Evolutionary conservation across 1,140 invertebrate genomes (phyloP).

Genomic region (Platyscapa corneri): DNA sequence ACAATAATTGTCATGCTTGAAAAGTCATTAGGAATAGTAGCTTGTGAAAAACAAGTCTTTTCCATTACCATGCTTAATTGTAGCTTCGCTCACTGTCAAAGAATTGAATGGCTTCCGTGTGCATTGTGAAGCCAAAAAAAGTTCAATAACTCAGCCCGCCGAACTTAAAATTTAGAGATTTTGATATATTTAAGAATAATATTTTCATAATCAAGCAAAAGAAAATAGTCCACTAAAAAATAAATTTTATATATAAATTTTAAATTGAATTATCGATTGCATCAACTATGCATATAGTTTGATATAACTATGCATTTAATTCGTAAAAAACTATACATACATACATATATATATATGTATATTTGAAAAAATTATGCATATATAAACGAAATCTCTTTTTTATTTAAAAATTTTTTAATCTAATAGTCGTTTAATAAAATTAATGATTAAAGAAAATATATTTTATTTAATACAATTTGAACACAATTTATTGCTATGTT

Average conservation of each 20-base stretch:
- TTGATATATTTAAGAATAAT: slow-evolving; percentile 23
- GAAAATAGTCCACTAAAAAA: background rate
- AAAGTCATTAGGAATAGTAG: slow-evolving; percentile 41
- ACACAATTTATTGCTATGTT: too few species aligned
- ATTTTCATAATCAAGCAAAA: background rate
- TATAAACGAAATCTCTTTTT: too few species aligned
- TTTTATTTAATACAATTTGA: too few species aligned
- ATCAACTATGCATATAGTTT: too few species aligned
- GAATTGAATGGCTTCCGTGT: slow-evolving; percentile 45
- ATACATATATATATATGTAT: too few species aligned
- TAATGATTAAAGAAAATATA: too few species aligned
- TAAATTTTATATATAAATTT: background rate
- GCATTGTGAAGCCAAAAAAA: slow-evolving; percentile 26
- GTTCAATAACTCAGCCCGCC: slow-evolving; percentile 22
- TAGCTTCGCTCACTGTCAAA: slow-evolving; percentile 39
- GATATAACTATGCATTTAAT: too few species aligned
- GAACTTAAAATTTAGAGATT: background rate
- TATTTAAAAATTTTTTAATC: too few species aligned
- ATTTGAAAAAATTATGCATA: too few species aligned
- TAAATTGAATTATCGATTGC: too few species aligned
- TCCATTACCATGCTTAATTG: slow-evolving; percentile 59
- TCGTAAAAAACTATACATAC: too few species aligned
- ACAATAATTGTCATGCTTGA: slow-evolving; percentile 49
- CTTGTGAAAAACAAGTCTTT: slow-evolving; percentile 64
- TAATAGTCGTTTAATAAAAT: too few species aligned